phyloP scores from a whole-genome alignment of 2,113 vertebrate species.

The Oncorhynchus nerka region DNA sequence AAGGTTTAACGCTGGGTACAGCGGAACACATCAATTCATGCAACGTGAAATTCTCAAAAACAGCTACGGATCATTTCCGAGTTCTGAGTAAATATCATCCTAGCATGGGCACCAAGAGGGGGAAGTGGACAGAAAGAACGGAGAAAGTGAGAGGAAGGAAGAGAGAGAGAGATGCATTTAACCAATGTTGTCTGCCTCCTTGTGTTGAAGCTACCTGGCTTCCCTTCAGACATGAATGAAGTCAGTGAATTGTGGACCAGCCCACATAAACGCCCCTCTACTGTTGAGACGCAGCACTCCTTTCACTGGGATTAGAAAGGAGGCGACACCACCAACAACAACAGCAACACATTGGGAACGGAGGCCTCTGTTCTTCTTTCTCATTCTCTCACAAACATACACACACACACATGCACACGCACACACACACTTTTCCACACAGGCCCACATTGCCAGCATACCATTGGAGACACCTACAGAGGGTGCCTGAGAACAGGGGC shows the following conservation, averaged over 20 bases:
- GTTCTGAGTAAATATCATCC: conserved; percentile 45
- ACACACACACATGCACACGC: conserved; percentile 31
- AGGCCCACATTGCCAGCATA: conserved; percentile 52
- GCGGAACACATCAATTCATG: background rate
- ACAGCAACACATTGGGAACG: conserved; percentile 59
- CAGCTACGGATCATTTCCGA: background rate
- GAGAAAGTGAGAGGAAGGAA: conserved; percentile 29
- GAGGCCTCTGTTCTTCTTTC: conserved; percentile 52
- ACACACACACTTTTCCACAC: conserved; percentile 5
- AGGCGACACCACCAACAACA: conserved; percentile 69
- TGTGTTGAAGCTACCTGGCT: conserved; percentile 1
- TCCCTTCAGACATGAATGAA: conserved; percentile 58
- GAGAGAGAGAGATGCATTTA: conserved; percentile 30
- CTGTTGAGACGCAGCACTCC: conserved; percentile 63
- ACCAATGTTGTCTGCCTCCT: conserved; percentile 56
- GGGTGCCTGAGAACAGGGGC: conserved; percentile 71
- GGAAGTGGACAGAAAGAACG: conserved; percentile 1
- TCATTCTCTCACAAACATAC: conserved; percentile 64
- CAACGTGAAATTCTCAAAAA: background rate
- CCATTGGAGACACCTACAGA: conserved; percentile 65
- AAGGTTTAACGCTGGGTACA: background rate
- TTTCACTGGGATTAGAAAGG: conserved; percentile 73
- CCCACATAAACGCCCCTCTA: conserved; percentile 64
- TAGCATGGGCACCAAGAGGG: conserved; percentile 40
- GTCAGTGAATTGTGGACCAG: conserved; percentile 70